Base-by-base conservation (phyloP, 2,113 vertebrate species). In the Anguilla japonica region DNA sequence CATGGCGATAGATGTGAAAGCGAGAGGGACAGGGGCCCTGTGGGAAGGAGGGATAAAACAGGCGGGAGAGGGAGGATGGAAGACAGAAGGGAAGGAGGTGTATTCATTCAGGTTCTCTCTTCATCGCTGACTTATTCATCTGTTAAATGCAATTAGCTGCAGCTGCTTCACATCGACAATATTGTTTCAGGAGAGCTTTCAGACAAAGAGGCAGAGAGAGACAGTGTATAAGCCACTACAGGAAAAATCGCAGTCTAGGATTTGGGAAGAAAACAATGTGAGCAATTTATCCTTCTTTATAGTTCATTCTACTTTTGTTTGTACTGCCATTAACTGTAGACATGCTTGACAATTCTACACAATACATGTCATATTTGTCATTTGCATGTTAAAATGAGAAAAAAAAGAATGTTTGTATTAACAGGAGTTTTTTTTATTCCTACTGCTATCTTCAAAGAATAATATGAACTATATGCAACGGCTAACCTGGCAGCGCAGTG, bases 71-170 rank as follows among this genome's bases (percentile, higher is more conserved):
- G 71, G n/a, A 26, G n/a, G 26, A 3, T 18, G 81, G n/a, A 82
- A 41, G 8, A 43, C 14, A 16, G 18, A 29, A n/a, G 6, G 26
- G 46, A 81, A 5, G 26, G 16, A 78, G 90, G 84, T 92, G 89
- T 92, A 91, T 90, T 92, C 91, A 91, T 92, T 91, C 89, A 83
- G 90, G 90, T 92, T 93, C 93, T 90, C 89, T 90, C 92, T 93
- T 93, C 92, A 91, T 93, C 94, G 92, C 89, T 91, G 87, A 88
- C 85, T 89, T 88, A 91, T 90, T 94, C 93, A 95, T 92, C 92
- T 94, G 92, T 90, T 90, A 94, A 94, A 94, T 94, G 91, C 93
- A 89, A 93, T 93, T 92, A 91, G 92, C 91, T 91, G 90, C 90
- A 93, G 89, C 88, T 91, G 86, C 86, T 84, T 41, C 83, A 80